Conservation (phyloP, 64 coral and sea anemone species). For the Pocillopora damicornis region DNA sequence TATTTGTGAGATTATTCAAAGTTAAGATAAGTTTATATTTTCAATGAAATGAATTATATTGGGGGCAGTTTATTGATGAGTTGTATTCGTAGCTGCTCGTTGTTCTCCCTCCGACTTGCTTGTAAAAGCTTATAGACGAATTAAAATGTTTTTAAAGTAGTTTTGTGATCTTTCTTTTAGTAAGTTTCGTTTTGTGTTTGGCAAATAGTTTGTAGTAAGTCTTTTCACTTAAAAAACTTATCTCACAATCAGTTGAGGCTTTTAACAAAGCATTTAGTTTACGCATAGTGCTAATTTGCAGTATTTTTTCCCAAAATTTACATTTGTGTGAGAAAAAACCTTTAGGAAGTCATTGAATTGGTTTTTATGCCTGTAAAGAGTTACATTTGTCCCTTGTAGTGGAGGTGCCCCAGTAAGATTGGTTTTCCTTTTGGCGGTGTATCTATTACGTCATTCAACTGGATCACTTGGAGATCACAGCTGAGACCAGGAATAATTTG, state of each 20-base stretch:
- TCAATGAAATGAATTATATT: background rate
- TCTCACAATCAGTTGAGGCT: background rate
- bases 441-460: too few species aligned
- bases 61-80: background rate
- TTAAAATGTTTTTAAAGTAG: conserved; percentile 26
- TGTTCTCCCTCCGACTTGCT: background rate
- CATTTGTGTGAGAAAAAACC: too few species aligned
- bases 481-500: too few species aligned
- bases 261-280: background rate
- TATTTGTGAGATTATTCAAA: conserved; percentile 1
- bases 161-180: conserved; percentile 18
- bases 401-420: too few species aligned
- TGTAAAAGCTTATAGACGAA: conserved; percentile 29
- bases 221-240: background rate
- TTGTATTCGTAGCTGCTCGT: conserved; percentile 19
- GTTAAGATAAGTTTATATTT: conserved; percentile 14
- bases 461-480: too few species aligned
- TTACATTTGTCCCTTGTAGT: too few species aligned
- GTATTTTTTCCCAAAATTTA: too few species aligned
- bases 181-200: background rate
- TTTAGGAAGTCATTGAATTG: too few species aligned
- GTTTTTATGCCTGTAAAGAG: too few species aligned
- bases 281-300: too few species aligned
- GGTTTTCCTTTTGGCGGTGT: too few species aligned
- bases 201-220: background rate